These are phyloP conservation scores for Lissonota sp. DNA, from an alignment of 2,888 invertebrate species.

Conservation along the genomic window DNA sequence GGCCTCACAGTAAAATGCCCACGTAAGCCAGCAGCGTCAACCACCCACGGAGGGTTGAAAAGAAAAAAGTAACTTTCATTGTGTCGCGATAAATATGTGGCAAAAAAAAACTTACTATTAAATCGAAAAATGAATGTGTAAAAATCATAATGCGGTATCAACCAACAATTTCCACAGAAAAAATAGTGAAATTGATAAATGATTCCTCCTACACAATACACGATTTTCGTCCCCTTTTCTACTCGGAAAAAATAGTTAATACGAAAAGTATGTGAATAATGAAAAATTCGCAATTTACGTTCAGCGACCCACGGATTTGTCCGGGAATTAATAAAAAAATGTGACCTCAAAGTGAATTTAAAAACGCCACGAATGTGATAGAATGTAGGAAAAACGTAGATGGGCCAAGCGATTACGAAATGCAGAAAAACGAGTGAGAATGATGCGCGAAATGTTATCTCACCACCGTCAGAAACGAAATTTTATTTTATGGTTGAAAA, in stretches of 20 bases:
- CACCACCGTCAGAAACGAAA: not conserved
- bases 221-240: too few relatives aligned
- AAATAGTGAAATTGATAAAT: too few relatives aligned
- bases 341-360: not conserved
- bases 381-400: conserved; percentile 8
- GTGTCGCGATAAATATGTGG: too few relatives aligned
- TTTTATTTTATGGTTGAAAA: too few relatives aligned
- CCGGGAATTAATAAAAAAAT: not conserved
- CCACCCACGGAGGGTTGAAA: not conserved
- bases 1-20: not conserved
- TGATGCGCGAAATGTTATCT: not conserved
- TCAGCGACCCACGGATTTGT: not conserved
- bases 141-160: too few relatives aligned
- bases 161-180: too few relatives aligned
- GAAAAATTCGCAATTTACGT: too few relatives aligned
- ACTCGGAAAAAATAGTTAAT: too few relatives aligned
- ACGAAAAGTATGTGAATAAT: too few relatives aligned
- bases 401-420: not conserved
- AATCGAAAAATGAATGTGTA: too few relatives aligned
- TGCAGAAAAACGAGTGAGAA: not conserved
- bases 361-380: conserved; percentile 8
- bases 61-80: not conserved
- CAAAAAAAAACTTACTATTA: too few relatives aligned
- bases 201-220: too few relatives aligned
- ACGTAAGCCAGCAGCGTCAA: conserved; percentile 27